Conservation (phyloP, 2,888 invertebrate genomes). For the Pseudococcus longispinus region DNA sequence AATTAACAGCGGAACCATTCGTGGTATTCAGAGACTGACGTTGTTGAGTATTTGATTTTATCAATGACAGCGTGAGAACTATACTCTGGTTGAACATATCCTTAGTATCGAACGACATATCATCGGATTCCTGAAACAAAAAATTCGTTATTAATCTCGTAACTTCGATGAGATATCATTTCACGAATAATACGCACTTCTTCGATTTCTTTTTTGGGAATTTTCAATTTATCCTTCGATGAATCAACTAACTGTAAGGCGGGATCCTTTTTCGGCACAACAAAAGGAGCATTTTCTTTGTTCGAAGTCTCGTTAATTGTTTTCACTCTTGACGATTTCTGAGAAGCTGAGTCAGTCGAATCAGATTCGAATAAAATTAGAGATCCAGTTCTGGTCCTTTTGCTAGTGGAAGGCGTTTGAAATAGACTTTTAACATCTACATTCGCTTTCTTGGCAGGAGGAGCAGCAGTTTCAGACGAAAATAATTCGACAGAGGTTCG, state of each 20-base stretch:
- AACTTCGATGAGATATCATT: background rate
- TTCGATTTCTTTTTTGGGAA: background rate
- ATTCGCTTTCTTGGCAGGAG: background rate
- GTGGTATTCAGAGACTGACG: background rate
- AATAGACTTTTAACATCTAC: background rate
- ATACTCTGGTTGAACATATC: slow-evolving; percentile 26
- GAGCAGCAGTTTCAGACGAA: background rate
- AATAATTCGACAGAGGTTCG: background rate
- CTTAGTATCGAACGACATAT: background rate
- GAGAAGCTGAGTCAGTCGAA: background rate
- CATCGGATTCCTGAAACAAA: background rate
- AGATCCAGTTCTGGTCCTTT: background rate
- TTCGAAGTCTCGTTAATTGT: background rate
- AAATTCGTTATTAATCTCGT: background rate
- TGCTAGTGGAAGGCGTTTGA: background rate
- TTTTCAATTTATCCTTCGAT: background rate
- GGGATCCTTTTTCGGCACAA: background rate
- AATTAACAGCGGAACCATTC: slow-evolving; percentile 33
- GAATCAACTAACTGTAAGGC: background rate
- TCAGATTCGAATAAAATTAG: slow-evolving; percentile 2
- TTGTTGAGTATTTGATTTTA: background rate
- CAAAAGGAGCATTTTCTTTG: background rate
- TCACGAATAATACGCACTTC: background rate
- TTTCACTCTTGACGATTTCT: background rate
- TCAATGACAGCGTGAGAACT: slow-evolving; percentile 7